Evolutionary conservation across 2,797 vertebrate genomes (phyloP).

Genomic region (Fringilla coelebs): DNA sequence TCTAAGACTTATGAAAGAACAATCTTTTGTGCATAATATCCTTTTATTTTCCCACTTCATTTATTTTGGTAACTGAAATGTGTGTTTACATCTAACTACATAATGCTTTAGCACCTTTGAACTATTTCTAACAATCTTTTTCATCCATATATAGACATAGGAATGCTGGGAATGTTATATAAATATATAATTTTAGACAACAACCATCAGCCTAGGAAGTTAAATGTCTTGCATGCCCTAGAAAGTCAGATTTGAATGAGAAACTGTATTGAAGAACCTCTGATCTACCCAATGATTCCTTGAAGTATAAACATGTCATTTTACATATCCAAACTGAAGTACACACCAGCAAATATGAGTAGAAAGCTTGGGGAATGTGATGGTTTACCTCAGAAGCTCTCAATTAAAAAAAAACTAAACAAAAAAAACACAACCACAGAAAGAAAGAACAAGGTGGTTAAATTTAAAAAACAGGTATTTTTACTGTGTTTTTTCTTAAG

Average conservation of each 20-base stretch:
- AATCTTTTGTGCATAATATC: conserved; percentile 52
- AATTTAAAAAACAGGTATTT: background rate
- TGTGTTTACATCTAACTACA: conserved; percentile 29
- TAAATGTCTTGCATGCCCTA: background rate
- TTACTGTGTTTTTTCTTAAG: background rate
- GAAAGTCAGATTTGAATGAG: conserved; percentile 1
- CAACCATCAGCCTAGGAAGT: background rate
- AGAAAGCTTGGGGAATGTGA: background rate
- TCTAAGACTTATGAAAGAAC: conserved; percentile 55
- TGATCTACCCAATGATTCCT: background rate
- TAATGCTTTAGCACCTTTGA: conserved; percentile 33
- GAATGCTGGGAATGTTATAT: background rate
- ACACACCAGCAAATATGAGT: background rate
- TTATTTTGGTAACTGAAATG: conserved; percentile 38
- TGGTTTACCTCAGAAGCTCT: background rate
- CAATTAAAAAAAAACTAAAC: background rate
- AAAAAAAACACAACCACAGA: background rate
- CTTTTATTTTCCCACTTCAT: conserved; percentile 61
- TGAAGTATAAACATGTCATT: conserved; percentile 23
- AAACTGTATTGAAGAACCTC: background rate
- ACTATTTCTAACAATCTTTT: conserved; percentile 18
- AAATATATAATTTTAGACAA: background rate
- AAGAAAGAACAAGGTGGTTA: background rate
- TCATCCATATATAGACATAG: background rate
- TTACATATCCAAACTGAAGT: background rate